Evolutionary conservation across 2,797 vertebrate genomes (phyloP).

Genomic region (Lacerta bilineata): DNA sequence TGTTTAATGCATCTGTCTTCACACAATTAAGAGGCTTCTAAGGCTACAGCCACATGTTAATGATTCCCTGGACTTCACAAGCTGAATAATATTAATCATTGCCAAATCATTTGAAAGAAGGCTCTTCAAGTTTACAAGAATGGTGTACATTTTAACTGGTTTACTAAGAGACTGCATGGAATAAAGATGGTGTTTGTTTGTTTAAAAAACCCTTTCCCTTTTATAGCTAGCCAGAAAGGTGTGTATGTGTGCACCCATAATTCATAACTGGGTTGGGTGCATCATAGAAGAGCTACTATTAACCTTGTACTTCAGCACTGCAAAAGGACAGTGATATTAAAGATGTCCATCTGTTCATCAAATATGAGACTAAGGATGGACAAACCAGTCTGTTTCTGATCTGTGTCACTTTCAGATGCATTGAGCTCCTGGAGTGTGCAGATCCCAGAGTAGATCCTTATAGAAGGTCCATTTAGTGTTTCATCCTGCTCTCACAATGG

Average conservation of each 20-base stretch:
- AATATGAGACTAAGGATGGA: not conserved
- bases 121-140: slow-evolving; percentile 60
- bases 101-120: slow-evolving; percentile 26
- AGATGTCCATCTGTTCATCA: not conserved
- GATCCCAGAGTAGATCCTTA: not conserved
- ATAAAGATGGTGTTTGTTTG: not conserved
- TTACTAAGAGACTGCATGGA: not conserved
- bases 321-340: not conserved
- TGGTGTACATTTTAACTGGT: slow-evolving; percentile 28
- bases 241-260: no score
- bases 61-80: slow-evolving; percentile 60
- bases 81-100: slow-evolving; percentile 58
- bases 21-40: slow-evolving; percentile 68
- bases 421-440: not conserved
- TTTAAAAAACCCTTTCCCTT: not conserved
- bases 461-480: no score
- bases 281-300: not conserved
- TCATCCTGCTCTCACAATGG: no score
- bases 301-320: not conserved
- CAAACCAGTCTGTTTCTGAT: not conserved
- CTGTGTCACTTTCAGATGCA: not conserved
- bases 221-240: not conserved
- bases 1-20: slow-evolving; percentile 65
- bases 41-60: slow-evolving; percentile 62
- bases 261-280: not conserved